Evolutionary conservation across 2,113 vertebrate species (phyloP).

Genomic region (Oreochromis aureus): DNA sequence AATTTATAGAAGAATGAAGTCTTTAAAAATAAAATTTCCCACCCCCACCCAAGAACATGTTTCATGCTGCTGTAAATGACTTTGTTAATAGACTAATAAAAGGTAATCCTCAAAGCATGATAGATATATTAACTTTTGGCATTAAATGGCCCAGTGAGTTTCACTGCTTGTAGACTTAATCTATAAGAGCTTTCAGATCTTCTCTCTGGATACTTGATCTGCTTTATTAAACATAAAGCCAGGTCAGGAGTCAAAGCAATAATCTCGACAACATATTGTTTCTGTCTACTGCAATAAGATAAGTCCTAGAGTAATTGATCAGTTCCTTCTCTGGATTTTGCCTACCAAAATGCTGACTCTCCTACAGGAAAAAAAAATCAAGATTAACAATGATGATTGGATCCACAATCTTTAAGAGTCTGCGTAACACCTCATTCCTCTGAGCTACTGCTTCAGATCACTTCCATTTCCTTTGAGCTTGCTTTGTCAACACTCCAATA

Average conservation of each 20-base stretch:
- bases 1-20: background rate
- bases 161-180: background rate
- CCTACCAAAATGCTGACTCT: background rate
- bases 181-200: background rate
- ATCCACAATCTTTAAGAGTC: background rate
- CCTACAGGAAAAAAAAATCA: background rate
- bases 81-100: background rate
- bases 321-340: background rate
- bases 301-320: background rate
- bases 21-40: background rate
- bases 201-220: background rate
- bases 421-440: background rate
- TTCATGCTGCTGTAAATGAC: background rate
- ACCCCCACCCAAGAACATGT: background rate
- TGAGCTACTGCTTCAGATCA: conserved; percentile 21
- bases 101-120: background rate
- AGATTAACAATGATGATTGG: conserved; percentile 11
- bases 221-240: background rate
- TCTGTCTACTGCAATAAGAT: background rate
- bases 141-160: background rate
- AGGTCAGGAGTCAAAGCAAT: background rate
- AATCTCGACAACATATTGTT: background rate
- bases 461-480: conserved; percentile 12
- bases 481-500: conserved; percentile 19
- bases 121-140: background rate